phyloP scores from a whole-genome alignment of 2,888 invertebrate genomes.

The Gastrophysa polygoni region DNA sequence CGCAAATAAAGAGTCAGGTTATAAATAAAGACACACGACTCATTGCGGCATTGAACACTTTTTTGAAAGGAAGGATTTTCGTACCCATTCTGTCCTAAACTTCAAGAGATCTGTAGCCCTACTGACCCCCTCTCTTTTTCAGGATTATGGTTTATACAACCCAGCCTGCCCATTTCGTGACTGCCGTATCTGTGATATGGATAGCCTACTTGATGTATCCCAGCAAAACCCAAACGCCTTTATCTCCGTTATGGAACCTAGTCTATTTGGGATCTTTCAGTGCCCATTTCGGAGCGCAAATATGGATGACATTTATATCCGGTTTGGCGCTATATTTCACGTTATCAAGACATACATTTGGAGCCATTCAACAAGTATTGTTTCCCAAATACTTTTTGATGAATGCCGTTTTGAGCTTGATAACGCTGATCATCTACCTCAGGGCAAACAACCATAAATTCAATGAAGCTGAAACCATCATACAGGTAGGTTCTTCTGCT shows the following conservation, averaged over 20 bases:
- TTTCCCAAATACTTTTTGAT: conserved; percentile 87
- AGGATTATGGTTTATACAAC: conserved; percentile 75
- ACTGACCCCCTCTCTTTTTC: conserved; percentile 47
- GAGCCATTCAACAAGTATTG: conserved; percentile 82
- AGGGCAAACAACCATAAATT: conserved; percentile 64
- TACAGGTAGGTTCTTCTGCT: conserved; percentile 65
- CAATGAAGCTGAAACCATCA: conserved; percentile 59
- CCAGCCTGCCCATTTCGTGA: conserved; percentile 81
- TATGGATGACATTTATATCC: conserved; percentile 93
- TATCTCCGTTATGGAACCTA: conserved; percentile 63
- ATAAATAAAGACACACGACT: too few relatives aligned
- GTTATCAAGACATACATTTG: conserved; percentile 85
- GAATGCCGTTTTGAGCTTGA: conserved; percentile 75
- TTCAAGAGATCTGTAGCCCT: too few relatives aligned
- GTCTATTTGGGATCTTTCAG: conserved; percentile 80
- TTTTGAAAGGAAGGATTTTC: too few relatives aligned
- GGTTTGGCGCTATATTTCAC: conserved; percentile 86
- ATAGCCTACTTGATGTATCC: conserved; percentile 61
- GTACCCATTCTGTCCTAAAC: too few relatives aligned
- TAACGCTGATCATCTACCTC: conserved; percentile 74
- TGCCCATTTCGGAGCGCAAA: conserved; percentile 83
- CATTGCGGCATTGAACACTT: too few relatives aligned
- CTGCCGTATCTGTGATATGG: conserved; percentile 65
- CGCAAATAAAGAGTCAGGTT: too few relatives aligned
- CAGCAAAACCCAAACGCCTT: conserved; percentile 46